Base-by-base conservation (phyloP, 2,113 vertebrate genomes). In the Megaptera novaeangliae region DNA sequence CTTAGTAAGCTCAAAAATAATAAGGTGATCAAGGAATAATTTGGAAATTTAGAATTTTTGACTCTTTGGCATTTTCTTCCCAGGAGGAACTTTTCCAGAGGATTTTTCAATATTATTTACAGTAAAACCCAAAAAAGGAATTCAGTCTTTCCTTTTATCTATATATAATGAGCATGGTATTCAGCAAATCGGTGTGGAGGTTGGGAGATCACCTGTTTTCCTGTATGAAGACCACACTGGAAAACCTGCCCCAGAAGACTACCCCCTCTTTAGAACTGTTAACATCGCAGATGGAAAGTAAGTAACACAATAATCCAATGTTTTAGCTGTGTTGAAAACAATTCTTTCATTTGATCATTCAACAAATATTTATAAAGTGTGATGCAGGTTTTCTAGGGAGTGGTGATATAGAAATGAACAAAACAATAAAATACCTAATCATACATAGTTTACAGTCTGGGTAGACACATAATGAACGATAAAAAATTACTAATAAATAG, bases 91-190 rank as follows among this genome's bases (percentile, higher is more conserved):
- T 97, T 99, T 99, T 97, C 99, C 99, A 57, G 99, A 99, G 98
- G 99, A 99, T 98, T 99, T 99, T 99, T 99, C 99, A 98, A 99
- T 99, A 99, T 98, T 99, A 98, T 99, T 99, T 98, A 99, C 99
- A 94, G 97, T 99, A 94, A 99, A 99, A 97, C 99, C 99, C 95
- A 99, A 99, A 97, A 99, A 99, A 68, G 99, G 99, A 95, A 99
- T 99, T 89, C 99, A 99, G 98, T 99, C 99, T 94, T 99, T 99
- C 97, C 99, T 99, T 96, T 98, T 99, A 96, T 99, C 99, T 83
- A 95, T 99, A 94, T 99, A 99, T 98, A 99, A 99, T 12, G 99
- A 99, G 41, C 99, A 99, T 97, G 99, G 99, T 72, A 99, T 99
- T 98, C 99, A 99, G 98, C 99, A 99, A 99, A 84, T 99, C 25